Percentiles rank a stretch among this genome's conserved stretches.
phyloP scores from a whole-genome alignment of 2,888 invertebrate genomes.

The Biston stratarius region DNA sequence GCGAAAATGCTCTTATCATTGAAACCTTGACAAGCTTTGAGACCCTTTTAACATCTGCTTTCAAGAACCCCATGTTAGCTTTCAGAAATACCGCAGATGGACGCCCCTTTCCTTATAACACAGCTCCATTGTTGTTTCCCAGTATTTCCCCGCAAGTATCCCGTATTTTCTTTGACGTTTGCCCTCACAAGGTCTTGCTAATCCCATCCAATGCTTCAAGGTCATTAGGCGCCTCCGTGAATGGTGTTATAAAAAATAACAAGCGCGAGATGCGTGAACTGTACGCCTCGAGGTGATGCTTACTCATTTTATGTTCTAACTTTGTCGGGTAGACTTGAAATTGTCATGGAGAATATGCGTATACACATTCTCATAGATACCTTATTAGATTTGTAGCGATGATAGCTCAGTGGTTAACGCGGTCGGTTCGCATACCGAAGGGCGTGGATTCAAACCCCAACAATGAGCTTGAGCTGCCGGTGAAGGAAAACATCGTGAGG shows the following conservation, averaged over 20 bases:
- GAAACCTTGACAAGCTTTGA: too few species aligned
- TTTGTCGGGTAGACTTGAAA: background rate
- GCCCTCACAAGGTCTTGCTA: constrained; percentile 15
- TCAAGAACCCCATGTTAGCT: too few species aligned
- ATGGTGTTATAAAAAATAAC: constrained; percentile 19
- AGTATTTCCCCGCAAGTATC: background rate
- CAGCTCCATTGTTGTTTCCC: background rate
- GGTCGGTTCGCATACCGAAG: too few species aligned
- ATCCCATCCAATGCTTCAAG: constrained; percentile 7
- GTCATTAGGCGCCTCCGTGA: constrained; percentile 7
- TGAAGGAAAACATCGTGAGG: too few species aligned
- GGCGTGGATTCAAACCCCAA: too few species aligned
- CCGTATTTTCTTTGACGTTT: constrained; percentile 10
- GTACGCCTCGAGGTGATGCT: constrained; percentile 1
- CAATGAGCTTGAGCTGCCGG: too few species aligned
- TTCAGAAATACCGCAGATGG: background rate
- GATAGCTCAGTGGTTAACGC: too few species aligned
- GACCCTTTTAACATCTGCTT: too few species aligned
- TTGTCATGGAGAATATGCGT: background rate
- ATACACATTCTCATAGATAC: too few species aligned
- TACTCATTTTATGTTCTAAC: background rate
- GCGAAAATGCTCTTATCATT: too few species aligned
- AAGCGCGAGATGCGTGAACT: constrained; percentile 5
- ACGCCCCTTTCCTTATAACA: background rate
- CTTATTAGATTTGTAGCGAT: too few species aligned